A percentile compares a stretch with the other conserved stretches of the same genome.
phyloP scores from a whole-genome alignment of 2,888 invertebrate species.

The Tipula helvola region DNA sequence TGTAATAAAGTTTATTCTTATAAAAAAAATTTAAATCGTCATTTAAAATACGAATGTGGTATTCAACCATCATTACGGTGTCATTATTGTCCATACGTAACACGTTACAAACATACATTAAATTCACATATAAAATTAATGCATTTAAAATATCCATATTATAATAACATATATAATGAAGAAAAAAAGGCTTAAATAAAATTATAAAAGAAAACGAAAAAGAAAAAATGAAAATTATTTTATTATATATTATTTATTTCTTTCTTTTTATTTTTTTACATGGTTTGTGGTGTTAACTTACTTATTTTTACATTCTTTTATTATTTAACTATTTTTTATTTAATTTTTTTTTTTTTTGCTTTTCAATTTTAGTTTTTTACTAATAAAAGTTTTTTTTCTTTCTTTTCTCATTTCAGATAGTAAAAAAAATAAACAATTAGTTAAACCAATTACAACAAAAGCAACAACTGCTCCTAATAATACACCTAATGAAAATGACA shows the following conservation, averaged over 20 bases:
- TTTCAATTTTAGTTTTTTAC: neutral
- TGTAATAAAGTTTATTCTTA: conserved; percentile 45
- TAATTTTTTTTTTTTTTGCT: conserved; percentile 19
- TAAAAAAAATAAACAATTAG: conserved; percentile 32
- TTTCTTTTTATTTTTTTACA: conserved; percentile 13
- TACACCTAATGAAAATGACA: conserved; percentile 17
- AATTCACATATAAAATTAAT: conserved; percentile 37
- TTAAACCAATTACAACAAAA: neutral
- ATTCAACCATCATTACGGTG: conserved; percentile 43
- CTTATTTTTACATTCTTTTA: neutral
- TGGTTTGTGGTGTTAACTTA: conserved; percentile 10
- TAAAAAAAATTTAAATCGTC: conserved; percentile 44
- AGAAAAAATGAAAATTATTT: neutral
- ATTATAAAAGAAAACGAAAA: neutral
- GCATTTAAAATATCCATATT: conserved; percentile 21
- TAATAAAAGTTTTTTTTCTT: neutral
- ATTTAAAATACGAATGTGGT: conserved; percentile 45
- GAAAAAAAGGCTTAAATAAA: neutral
- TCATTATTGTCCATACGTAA: conserved; percentile 38
- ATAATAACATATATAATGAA: neutral
- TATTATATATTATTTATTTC: neutral
- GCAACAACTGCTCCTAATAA: neutral
- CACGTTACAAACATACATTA: conserved; percentile 40
- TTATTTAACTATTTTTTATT: conserved; percentile 6
- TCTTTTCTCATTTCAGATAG: conserved; percentile 27